A percentile compares a stretch with the other conserved stretches of the same genome.
phyloP scores from a whole-genome alignment of 2,888 invertebrate species.

The Drosophila neutralis region DNA sequence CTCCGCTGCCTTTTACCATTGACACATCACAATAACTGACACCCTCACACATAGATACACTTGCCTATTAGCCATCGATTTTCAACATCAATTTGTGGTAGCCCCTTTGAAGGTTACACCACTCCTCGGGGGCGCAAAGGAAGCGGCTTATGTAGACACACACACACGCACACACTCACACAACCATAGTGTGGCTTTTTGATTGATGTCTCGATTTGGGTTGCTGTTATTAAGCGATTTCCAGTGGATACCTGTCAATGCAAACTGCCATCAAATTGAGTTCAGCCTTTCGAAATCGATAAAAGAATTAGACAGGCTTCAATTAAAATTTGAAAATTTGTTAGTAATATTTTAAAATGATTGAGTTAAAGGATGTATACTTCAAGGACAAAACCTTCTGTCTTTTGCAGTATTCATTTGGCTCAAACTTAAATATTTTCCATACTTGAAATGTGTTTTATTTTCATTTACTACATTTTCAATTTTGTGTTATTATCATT shows the following conservation, averaged over 20 bases:
- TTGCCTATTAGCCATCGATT: constrained; percentile 76
- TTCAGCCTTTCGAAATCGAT: constrained; percentile 3
- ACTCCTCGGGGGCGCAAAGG: constrained; percentile 8
- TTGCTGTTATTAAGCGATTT: constrained; percentile 48
- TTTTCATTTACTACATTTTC: background rate
- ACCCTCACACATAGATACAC: constrained; percentile 27
- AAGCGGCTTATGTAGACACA: constrained; percentile 28
- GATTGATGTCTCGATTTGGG: constrained; percentile 48
- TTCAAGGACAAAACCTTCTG: background rate
- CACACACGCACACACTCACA: background rate
- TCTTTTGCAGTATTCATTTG: background rate
- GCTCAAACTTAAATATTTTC: background rate
- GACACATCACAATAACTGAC: constrained; percentile 66
- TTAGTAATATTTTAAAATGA: background rate
- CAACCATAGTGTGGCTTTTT: constrained; percentile 40
- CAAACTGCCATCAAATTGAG: constrained; percentile 37
- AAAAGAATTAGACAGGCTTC: constrained; percentile 6
- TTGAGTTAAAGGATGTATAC: background rate
- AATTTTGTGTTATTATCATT: background rate
- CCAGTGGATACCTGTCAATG: constrained; percentile 42
- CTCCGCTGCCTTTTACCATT: constrained; percentile 62
- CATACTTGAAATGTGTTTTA: accelerated
- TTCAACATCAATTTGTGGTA: constrained; percentile 69
- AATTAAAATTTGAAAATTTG: background rate
- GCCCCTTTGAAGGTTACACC: constrained; percentile 65